Base-by-base conservation (phyloP, 2,888 invertebrate species). In the Heliconius hortense region DNA sequence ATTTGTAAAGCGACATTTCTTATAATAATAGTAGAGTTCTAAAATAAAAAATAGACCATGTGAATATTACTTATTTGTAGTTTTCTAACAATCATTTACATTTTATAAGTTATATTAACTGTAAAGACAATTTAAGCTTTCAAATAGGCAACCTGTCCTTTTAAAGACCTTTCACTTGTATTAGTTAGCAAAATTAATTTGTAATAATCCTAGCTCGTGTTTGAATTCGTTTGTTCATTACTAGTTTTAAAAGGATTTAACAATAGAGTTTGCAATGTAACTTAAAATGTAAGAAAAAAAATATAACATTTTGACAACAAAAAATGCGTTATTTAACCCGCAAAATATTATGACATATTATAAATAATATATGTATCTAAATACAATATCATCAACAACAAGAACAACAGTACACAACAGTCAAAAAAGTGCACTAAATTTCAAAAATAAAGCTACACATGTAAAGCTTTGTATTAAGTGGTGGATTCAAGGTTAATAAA, bases 401-500 rank as follows among this genome's bases (percentile, higher is more conserved):
- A 48, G 31, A 31, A 31, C 8, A 35, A 35, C 35, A 35, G 60
- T 60, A 10, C 15, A 13, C 13, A 60, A 24, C 10, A 72, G 4
- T 7, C 11, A 59, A 53, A 48, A 18, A 11, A 11, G 4, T 68
- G 28, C 26, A 39, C 28, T 8, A 60, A 60, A 71, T 60, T 69
- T 60, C 18, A 24, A 48, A 74, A 64, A 59, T 48, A 48, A 48
- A 48, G 48, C 18, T 48, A 48, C 48, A 48, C 70, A 43, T 62
- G 53, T 26, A 43, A 35, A 15, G 60, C 39, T 62, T 69, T 73
- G 74, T 60, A 72, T 72, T 79, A 81, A 81, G 82, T 79, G 77
- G 82, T 78, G 80, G 78, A 82, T 83, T 84, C 86, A 86, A 87
- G 87, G 85, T 79, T 63, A 68, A 56, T 69, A 31, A 79, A 81